Base-by-base conservation (phyloP, 1,140 invertebrate genomes). In the Trichonephila inaurata region DNA sequence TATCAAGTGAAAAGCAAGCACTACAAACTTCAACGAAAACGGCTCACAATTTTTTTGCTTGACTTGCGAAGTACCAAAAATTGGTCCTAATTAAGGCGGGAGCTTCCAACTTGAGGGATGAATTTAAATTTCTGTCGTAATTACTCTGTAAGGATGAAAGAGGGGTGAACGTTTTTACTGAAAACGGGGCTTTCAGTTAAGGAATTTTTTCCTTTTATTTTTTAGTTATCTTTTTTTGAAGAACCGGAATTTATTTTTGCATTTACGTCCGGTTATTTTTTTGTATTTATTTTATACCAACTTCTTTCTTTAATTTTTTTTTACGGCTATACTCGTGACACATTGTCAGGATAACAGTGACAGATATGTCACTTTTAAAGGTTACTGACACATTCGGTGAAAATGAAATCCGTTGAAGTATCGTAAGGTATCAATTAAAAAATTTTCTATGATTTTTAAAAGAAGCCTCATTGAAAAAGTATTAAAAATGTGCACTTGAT, bases 51-150 rank as follows among this genome's bases (percentile, higher is more conserved):
- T 91, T 91, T 89, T 89, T 82, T 91, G 24, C 82, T 58, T 85
- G 33, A 28, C 90, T 92, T 61, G 51, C 33, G 88, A 28, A 33
- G 60, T 40, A 77, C 81, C 77, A 85, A 92, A 92, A 85, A 92
- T 92, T 83, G 62, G 60, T 92, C 90, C 40, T 85, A 92, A 92
- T 92, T 92, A 85, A 81, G 61, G 24, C 60, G 66, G 51, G 81
- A 92, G 90, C 90, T 92, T 69, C 81, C 81, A 92, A 92, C 81
- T 92, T 85, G 90, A 85, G 81, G 81, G 90, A 92, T 85, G 90
- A 92, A 92, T 81, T 92, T 92, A 92, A n/a, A 92, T 92, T 92
- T 92, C 81, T 92, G 81, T 16, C 90, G 61, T 92, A 85, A 92
- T 85, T 91, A 91, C 33, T 40, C 40, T n/a, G 40, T 64, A 51